Evolutionary conservation across 2,113 vertebrate genomes (phyloP).

Genomic region (Prolemur simus): DNA sequence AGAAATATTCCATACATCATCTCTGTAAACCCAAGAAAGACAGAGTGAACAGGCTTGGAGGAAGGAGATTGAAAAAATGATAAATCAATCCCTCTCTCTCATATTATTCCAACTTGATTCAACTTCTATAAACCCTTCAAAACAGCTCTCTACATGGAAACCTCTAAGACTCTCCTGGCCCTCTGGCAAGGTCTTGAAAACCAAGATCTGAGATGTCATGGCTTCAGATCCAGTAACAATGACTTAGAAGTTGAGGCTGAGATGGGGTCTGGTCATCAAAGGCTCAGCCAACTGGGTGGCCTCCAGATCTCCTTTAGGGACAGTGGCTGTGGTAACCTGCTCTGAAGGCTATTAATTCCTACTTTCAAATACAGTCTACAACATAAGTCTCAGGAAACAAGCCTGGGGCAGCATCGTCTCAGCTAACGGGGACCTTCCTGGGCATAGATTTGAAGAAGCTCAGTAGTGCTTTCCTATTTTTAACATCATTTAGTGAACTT

Average conservation of each 20-base stretch:
- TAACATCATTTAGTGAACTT: conserved; percentile 26
- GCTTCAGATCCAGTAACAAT: conserved; percentile 46
- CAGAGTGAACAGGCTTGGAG: background rate
- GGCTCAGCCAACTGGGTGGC: background rate
- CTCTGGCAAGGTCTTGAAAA: conserved; percentile 11
- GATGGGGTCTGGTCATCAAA: conserved; percentile 64
- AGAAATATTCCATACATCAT: background rate
- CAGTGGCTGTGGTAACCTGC: background rate
- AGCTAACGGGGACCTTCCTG: background rate
- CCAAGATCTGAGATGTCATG: background rate
- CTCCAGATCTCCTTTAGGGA: background rate
- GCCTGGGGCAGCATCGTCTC: conserved; percentile 49
- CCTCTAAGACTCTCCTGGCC: background rate
- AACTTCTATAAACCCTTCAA: background rate
- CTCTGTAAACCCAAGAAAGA: background rate
- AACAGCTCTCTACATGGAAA: background rate
- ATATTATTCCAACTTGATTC: background rate
- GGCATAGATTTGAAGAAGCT: conserved; percentile 10
- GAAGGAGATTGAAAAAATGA: background rate
- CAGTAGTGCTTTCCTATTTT: background rate
- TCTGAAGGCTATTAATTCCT: conserved; percentile 18
- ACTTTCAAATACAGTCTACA: conserved; percentile 64
- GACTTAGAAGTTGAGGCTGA: conserved; percentile 74
- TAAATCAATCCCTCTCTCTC: background rate
- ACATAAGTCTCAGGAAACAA: conserved; percentile 49